Conservation (phyloP, 2,888 invertebrate species). For the Polyommatus iphigenia region DNA sequence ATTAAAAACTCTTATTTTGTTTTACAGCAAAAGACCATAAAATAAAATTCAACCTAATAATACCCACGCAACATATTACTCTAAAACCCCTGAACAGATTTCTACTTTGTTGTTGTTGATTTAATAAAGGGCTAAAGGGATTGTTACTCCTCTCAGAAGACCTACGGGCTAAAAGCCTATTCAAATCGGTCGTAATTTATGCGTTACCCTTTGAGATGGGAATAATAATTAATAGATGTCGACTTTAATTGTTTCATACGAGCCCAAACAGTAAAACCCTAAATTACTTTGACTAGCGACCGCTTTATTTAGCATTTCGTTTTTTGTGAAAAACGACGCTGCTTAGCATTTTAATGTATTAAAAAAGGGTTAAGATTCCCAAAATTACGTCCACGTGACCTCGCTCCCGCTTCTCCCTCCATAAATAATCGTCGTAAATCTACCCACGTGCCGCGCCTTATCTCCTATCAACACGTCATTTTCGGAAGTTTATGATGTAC, state of each 20-base stretch:
- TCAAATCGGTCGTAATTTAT: conserved; percentile 18
- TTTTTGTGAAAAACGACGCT: not conserved
- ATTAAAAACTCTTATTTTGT: not conserved
- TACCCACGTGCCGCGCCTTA: not conserved
- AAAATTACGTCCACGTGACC: not conserved
- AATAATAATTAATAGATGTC: conserved; percentile 28
- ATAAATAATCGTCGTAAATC: conserved; percentile 3
- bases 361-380: not conserved
- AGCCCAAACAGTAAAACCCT: not conserved
- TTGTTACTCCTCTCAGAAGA: not conserved
- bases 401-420: not conserved
- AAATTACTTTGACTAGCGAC: not conserved
- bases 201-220: conserved; percentile 21
- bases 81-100: not conserved
- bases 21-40: not conserved
- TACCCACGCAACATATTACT: not conserved
- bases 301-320: not conserved
- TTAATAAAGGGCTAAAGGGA: not conserved
- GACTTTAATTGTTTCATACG: conserved; percentile 19
- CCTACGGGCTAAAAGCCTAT: not conserved
- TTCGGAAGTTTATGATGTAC: conserved; percentile 9
- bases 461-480: conserved; percentile 18
- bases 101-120: conserved; percentile 13
- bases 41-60: not conserved
- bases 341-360: conserved; percentile 3